Base-by-base conservation (phyloP, 2,888 invertebrate genomes). In the Odontocerum albicorne region DNA sequence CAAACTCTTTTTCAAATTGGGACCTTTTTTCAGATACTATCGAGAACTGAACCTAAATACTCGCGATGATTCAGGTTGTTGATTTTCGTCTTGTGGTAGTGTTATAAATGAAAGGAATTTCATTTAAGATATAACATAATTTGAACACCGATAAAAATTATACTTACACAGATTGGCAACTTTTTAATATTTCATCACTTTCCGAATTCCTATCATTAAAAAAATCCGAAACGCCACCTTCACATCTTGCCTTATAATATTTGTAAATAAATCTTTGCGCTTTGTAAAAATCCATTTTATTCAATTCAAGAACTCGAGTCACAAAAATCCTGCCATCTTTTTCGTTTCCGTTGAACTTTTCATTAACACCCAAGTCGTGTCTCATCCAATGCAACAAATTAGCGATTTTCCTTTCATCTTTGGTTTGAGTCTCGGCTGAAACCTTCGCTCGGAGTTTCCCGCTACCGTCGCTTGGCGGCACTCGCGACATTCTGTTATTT, bases 161-260 rank as follows among this genome's bases (percentile, higher is more conserved):
- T 40, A 35, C 60, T 57, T 35, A 60, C 60, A 49, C 45, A 21
- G 55, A 47, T 40, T 60, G 60, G 36, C 60, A 60, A 43, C 57
- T 60, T 39, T 56, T 60, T 15, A 60, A 35, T 13, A 60, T 55
- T 17, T 60, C 60, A 21, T 60, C 60, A 27, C 60, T 60, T 12
- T 60, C 60, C 4, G 43, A 38, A 50, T 51, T 60, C n/a, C 54
- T 57, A 19, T 60, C 44, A 19, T 54, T 47, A 35, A 60, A 60
- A 12, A 57, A 38, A 12, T 60, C 60, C 19, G 19, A 4, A 4
- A 35, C 21, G 12, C 60, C 60, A 2, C 46, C 49, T 2, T 10
- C 39, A 13, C 57, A 57, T 40, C 60, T 55, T 2, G 42, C n/a
- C 32, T 57, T 60, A 35, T 38, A 57, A 38, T 60, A 57, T 39